Conservation (phyloP, 1,140 invertebrate genomes). For the Stegodyphus mimosarum region DNA sequence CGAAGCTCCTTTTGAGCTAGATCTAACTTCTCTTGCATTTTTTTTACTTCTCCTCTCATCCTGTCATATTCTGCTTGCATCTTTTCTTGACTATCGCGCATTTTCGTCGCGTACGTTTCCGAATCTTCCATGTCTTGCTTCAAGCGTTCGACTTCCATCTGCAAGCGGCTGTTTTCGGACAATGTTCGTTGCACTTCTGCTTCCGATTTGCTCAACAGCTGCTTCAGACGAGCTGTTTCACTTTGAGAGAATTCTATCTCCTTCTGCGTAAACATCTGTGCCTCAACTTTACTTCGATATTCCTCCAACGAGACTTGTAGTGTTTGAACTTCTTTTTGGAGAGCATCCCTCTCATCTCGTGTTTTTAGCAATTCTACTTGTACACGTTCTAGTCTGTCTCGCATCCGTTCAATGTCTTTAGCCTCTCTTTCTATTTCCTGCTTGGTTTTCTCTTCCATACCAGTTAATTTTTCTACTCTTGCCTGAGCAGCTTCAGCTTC, state of each 20-base stretch:
- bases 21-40: constrained; percentile 82
- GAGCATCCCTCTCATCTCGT: constrained; percentile 73
- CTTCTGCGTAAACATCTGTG: constrained; percentile 32
- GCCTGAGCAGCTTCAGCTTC: constrained; percentile 82
- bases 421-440: constrained; percentile 82
- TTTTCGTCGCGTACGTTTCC: constrained; percentile 61
- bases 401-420: constrained; percentile 87
- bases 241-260: constrained; percentile 44
- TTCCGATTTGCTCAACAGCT: constrained; percentile 64
- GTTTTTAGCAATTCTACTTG: constrained; percentile 78
- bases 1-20: constrained; percentile 75
- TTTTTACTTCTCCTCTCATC: constrained; percentile 80
- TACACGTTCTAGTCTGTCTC: constrained; percentile 85
- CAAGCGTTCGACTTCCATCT: constrained; percentile 81
- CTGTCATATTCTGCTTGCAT: constrained; percentile 47
- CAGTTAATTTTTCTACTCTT: constrained; percentile 79
- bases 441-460: constrained; percentile 82
- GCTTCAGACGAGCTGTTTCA: constrained; percentile 63
- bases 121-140: constrained; percentile 80
- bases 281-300: constrained; percentile 22
- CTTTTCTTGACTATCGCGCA: constrained; percentile 49
- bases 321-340: constrained; percentile 64
- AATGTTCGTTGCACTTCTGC: constrained; percentile 64
- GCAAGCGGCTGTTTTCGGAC: constrained; percentile 64
- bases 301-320: constrained; percentile 32